These are phyloP conservation scores for Sebastiscus albofasciatus DNA, from an alignment of 2,797 vertebrate species.

Conservation along the genomic window DNA sequence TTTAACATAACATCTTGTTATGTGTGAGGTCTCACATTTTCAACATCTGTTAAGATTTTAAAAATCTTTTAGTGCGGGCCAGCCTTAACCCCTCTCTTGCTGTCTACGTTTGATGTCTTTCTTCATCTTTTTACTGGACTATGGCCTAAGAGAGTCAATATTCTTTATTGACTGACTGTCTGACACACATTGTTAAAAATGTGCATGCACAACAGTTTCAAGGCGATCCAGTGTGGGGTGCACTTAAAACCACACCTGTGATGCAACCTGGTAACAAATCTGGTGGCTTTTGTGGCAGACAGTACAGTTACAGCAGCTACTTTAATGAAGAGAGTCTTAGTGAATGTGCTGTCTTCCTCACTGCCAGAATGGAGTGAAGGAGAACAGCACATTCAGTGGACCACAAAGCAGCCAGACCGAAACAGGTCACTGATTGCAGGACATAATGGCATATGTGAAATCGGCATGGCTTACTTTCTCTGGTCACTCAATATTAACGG, in stretches of 20 bases:
- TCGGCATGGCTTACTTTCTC: neutral
- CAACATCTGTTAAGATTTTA: no score
- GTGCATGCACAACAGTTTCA: neutral
- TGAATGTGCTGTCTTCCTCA: neutral
- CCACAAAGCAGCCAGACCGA: conserved; percentile 9
- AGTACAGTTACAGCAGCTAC: neutral
- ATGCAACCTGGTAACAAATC: neutral
- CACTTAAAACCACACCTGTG: conserved; percentile 6
- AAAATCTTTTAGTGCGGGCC: no score
- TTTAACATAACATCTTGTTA: no score
- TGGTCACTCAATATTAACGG: neutral
- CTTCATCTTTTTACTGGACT: neutral
- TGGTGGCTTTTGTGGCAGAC: neutral
- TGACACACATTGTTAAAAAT: conserved; percentile 1
- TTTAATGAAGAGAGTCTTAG: neutral
- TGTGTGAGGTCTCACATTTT: no score
- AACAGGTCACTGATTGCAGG: conserved; percentile 14
- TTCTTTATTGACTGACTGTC: neutral
- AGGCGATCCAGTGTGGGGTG: neutral
- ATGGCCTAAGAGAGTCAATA: neutral
- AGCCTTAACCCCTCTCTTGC: neutral
- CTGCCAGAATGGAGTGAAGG: neutral
- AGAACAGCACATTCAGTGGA: neutral
- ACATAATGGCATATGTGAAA: neutral
- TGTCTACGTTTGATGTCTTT: neutral